Evolutionary conservation across 53 echinoderm and acorn worm species (phyloP).

Genomic region (Echinometra lucunter): DNA sequence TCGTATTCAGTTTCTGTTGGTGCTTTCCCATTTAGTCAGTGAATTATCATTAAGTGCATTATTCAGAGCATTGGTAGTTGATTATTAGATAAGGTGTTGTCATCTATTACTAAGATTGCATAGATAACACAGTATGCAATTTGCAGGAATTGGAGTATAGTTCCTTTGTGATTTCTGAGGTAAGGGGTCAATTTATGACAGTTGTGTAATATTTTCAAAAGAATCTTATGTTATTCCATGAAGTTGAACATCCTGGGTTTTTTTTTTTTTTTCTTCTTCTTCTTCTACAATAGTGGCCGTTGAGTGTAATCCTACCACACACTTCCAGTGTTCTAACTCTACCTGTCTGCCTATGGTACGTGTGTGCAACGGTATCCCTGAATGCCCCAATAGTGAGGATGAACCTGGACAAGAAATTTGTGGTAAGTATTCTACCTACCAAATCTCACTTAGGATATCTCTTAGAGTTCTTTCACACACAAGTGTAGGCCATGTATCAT

Average conservation of each 20-base stretch:
- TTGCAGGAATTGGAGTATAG: no score
- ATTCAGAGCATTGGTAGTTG: neutral
- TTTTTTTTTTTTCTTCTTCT: no score
- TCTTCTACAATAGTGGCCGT: neutral
- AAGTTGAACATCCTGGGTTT: neutral
- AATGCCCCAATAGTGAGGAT: constrained; percentile 86
- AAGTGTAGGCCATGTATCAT: no score
- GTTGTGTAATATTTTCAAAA: no score
- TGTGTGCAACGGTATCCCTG: constrained; percentile 73
- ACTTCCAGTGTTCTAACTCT: constrained; percentile 78
- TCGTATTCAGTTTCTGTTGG: no score
- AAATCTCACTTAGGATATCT: neutral
- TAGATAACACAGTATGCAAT: no score
- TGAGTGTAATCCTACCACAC: constrained; percentile 71
- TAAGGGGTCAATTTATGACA: no score
- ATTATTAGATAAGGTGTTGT: neutral
- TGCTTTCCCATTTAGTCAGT: neutral
- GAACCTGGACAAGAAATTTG: constrained; percentile 69
- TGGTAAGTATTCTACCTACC: constrained; percentile 10
- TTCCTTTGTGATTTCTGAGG: no score
- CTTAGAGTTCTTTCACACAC: neutral
- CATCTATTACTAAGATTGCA: neutral
- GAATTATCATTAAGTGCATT: neutral
- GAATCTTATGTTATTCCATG: neutral
- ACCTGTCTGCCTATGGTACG: constrained; percentile 71